Conservation (phyloP, 2,113 vertebrate genomes). For the Potamarius usumacintae region DNA sequence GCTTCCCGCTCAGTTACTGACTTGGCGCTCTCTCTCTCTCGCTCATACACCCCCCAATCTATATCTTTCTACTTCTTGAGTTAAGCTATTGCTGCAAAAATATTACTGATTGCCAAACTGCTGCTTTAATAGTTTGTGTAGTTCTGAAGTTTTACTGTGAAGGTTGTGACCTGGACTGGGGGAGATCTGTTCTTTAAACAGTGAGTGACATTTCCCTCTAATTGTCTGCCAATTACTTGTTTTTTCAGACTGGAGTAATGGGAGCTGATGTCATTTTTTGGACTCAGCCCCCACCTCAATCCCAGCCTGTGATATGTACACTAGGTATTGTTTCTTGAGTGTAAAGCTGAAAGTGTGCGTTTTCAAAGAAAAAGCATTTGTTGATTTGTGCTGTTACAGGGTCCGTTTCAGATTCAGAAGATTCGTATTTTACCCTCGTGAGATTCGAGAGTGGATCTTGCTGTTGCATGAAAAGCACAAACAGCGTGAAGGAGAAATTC, state of each 20-base stretch:
- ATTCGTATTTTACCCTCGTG: not conserved
- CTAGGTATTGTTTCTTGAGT: not conserved
- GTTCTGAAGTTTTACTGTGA: conserved; percentile 31
- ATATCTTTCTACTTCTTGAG: conserved; percentile 22
- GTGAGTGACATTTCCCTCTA: conserved; percentile 26
- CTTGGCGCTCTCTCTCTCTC: not conserved
- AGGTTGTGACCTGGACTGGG: conserved; percentile 42
- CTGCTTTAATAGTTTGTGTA: conserved; percentile 29
- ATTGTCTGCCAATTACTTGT: conserved; percentile 48
- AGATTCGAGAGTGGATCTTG: not conserved
- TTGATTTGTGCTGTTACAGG: not conserved
- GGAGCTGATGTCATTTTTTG: conserved; percentile 9
- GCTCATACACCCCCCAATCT: not conserved
- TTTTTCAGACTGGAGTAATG: conserved; percentile 37
- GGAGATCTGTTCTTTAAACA: conserved; percentile 47
- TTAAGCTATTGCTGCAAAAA: conserved; percentile 40
- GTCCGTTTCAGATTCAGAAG: not conserved
- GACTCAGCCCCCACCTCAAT: not conserved
- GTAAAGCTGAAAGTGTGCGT: not conserved
- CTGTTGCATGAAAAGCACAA: not conserved
- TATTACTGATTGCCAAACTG: conserved; percentile 27
- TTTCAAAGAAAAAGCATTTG: not conserved
- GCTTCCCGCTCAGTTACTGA: conserved; percentile 62
- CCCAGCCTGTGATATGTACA: not conserved
- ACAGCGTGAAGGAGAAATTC: not conserved